A percentile compares a stretch with the other conserved stretches of the same genome.
Evolutionary conservation across 2,888 invertebrate species (phyloP).

Genomic region (Amphipoea lucens): DNA sequence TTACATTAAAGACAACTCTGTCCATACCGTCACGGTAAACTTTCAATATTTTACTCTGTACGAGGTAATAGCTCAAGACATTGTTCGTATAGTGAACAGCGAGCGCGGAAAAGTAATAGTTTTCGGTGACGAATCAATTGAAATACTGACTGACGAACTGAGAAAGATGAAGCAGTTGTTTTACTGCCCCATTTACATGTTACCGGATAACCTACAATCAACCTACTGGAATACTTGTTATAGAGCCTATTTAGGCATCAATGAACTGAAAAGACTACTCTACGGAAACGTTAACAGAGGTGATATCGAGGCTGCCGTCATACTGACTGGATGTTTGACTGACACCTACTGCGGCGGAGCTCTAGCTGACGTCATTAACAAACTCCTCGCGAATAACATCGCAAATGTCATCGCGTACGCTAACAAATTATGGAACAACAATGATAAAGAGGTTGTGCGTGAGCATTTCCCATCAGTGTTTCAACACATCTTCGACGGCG

Average conservation of each 20-base stretch:
- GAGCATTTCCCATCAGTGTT: slow-evolving; percentile 36
- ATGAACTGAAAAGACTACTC: slow-evolving; percentile 27
- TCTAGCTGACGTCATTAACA: slow-evolving; percentile 13
- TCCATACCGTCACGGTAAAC: slow-evolving; percentile 25
- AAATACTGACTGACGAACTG: not conserved
- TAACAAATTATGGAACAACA: slow-evolving; percentile 35
- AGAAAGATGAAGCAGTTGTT: slow-evolving; percentile 24
- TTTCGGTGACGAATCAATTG: not conserved
- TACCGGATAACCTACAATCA: slow-evolving; percentile 23
- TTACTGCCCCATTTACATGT: slow-evolving; percentile 36
- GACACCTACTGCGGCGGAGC: slow-evolving; percentile 12
- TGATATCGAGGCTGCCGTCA: slow-evolving; percentile 33
- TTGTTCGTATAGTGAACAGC: slow-evolving; percentile 40
- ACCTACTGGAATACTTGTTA: not conserved
- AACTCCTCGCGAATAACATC: slow-evolving; percentile 24
- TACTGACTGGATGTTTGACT: slow-evolving; percentile 28
- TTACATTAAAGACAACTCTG: slow-evolving; percentile 42
- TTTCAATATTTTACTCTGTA: rapidly evolving
- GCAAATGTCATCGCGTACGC: slow-evolving; percentile 8
- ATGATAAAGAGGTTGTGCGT: slow-evolving; percentile 14
- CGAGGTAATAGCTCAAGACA: not conserved
- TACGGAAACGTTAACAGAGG: slow-evolving; percentile 7
- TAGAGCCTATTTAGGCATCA: slow-evolving; percentile 22
- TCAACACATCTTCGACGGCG: slow-evolving; percentile 28
- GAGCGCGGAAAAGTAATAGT: slow-evolving; percentile 34